phyloP scores from a whole-genome alignment of 2,888 invertebrate genomes.

The Ischnus inquisitorius region DNA sequence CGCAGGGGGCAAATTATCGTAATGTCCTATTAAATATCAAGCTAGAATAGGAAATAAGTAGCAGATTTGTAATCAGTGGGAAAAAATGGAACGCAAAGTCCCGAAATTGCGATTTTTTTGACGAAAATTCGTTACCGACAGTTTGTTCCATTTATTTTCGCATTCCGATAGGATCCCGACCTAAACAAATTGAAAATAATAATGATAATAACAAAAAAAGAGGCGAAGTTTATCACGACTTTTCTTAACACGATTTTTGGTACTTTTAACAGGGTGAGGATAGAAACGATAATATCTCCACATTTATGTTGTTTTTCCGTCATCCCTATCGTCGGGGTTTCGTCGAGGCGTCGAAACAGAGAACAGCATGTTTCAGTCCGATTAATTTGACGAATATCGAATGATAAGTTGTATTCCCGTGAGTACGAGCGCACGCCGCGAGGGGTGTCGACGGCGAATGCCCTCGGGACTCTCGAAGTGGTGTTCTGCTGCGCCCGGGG shows the following conservation, averaged over 20 bases:
- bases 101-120: too few relatives aligned
- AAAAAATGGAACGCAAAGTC: too few relatives aligned
- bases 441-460: constrained; percentile 55
- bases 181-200: too few relatives aligned
- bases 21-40: too few relatives aligned
- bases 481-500: constrained; percentile 26
- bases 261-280: not conserved
- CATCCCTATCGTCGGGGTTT: not conserved
- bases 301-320: not conserved
- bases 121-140: too few relatives aligned
- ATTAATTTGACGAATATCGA: constrained; percentile 46
- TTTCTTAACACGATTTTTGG: not conserved
- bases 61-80: too few relatives aligned
- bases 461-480: constrained; percentile 46
- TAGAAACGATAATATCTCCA: not conserved
- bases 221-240: not conserved
- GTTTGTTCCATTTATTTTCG: too few relatives aligned
- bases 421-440: constrained; percentile 18
- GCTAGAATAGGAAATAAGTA: too few relatives aligned
- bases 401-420: constrained; percentile 51
- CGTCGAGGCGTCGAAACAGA: not conserved
- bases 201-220: not conserved
- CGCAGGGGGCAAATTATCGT: too few relatives aligned
- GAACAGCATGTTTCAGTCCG: constrained; percentile 4
- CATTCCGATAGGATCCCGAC: too few relatives aligned